A percentile compares a stretch with the other conserved stretches of the same genome.
phyloP scores from a whole-genome alignment of 2,797 vertebrate species.

The Cuniculus paca region DNA sequence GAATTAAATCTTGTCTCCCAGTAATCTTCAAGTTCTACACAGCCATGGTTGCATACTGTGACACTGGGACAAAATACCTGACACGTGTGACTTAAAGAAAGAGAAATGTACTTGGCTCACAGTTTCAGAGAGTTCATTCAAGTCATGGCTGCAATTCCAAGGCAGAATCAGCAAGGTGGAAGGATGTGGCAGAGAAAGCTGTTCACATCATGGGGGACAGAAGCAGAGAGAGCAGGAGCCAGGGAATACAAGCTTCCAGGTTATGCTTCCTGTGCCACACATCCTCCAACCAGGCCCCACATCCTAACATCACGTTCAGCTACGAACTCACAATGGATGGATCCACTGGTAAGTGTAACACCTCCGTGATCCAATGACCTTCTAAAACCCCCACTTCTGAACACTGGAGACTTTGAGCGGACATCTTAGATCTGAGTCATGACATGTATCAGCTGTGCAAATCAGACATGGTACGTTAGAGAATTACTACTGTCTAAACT shows the following conservation, averaged over 20 bases:
- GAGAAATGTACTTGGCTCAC: not conserved
- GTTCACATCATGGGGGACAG: not conserved
- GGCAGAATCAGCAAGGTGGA: not conserved
- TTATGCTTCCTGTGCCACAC: not conserved
- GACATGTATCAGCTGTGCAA: not conserved
- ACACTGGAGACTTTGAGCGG: not conserved
- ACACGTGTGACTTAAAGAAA: not conserved
- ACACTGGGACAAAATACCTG: not conserved
- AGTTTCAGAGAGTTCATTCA: not conserved
- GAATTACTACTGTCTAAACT: not conserved
- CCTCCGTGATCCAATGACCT: not conserved
- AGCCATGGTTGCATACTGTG: not conserved
- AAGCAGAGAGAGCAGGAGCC: not conserved
- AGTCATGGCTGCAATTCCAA: not conserved
- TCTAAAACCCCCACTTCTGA: not conserved
- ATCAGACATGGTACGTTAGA: not conserved
- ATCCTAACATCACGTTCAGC: not conserved
- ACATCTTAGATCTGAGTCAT: not conserved
- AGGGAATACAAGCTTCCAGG: not conserved
- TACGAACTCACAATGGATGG: not conserved
- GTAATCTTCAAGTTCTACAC: not conserved
- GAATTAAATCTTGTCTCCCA: not conserved
- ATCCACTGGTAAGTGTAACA: not conserved
- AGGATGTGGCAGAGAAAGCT: not conserved
- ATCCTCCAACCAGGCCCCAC: not conserved